A percentile compares a stretch with the other conserved stretches of the same genome.
These are phyloP conservation scores for Laupala kohalensis DNA, from an alignment of 1,140 invertebrate species.

Conservation along the genomic window DNA sequence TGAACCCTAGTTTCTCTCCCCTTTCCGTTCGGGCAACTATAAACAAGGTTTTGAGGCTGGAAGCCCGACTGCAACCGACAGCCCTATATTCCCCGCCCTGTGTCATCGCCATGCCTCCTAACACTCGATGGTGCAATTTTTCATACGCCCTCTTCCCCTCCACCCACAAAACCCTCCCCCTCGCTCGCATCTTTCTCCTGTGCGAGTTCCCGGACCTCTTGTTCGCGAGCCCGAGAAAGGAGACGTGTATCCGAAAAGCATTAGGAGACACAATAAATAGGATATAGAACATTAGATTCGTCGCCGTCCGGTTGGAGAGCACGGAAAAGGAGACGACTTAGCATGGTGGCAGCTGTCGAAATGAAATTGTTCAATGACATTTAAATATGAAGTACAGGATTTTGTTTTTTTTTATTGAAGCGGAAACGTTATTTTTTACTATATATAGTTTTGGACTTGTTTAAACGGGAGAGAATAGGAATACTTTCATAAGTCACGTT, in stretches of 20 bases:
- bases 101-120: not conserved
- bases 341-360: no score
- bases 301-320: not conserved
- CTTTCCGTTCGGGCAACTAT: not conserved
- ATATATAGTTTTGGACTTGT: no score
- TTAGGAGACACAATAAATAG: not conserved
- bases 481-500: no score
- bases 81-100: not conserved
- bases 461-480: no score
- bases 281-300: not conserved
- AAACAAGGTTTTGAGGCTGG: not conserved
- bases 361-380: no score
- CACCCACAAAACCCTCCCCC: not conserved
- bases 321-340: no score
- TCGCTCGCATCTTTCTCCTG: not conserved
- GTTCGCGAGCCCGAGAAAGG: no score
- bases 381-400: no score
- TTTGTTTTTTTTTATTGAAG: no score
- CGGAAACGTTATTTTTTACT: no score
- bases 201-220: not conserved
- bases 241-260: not conserved
- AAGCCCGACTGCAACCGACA: not conserved
- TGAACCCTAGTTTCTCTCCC: no score
- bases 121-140: not conserved
- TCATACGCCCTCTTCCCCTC: not conserved